A percentile compares a stretch with the other conserved stretches of the same genome.
Conservation (phyloP, 2,113 vertebrate species). For the Corapipo altera region DNA sequence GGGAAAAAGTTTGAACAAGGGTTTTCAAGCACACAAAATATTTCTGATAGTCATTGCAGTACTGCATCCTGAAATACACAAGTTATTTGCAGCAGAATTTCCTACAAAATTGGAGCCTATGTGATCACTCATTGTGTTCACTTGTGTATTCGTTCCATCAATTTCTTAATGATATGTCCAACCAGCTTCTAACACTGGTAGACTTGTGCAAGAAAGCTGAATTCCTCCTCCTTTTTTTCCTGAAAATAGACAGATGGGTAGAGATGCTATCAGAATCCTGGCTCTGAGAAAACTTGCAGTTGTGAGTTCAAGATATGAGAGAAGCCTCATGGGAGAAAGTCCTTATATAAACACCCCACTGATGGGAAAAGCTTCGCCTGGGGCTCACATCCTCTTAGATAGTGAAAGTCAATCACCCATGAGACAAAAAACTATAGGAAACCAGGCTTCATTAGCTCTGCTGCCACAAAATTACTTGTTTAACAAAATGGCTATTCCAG, state of each 20-base stretch:
- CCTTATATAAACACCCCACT: conserved; percentile 60
- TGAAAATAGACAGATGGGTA: conserved; percentile 33
- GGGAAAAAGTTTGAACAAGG: neutral
- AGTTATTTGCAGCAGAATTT: neutral
- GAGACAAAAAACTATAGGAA: conserved; percentile 60
- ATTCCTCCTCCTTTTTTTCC: neutral
- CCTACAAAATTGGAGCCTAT: neutral
- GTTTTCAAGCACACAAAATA: neutral
- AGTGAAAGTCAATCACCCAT: conserved; percentile 64
- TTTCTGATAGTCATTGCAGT: neutral
- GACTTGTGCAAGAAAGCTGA: neutral
- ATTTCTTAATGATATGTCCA: neutral
- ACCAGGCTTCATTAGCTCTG: conserved; percentile 45
- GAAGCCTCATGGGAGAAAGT: conserved; percentile 56
- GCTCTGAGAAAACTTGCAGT: conserved; percentile 58
- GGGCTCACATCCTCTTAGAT: conserved; percentile 66
- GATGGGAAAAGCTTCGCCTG: conserved; percentile 66
- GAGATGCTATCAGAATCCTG: conserved; percentile 46
- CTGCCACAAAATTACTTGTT: conserved; percentile 25
- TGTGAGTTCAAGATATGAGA: conserved; percentile 59
- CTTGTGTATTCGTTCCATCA: neutral
- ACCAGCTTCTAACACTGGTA: neutral
- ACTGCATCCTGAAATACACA: neutral
- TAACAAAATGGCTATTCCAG: conserved; percentile 22
- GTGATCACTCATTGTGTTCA: neutral